Evolutionary conservation across 2,113 vertebrate species (phyloP).

Genomic region (Stercorarius parasiticus): DNA sequence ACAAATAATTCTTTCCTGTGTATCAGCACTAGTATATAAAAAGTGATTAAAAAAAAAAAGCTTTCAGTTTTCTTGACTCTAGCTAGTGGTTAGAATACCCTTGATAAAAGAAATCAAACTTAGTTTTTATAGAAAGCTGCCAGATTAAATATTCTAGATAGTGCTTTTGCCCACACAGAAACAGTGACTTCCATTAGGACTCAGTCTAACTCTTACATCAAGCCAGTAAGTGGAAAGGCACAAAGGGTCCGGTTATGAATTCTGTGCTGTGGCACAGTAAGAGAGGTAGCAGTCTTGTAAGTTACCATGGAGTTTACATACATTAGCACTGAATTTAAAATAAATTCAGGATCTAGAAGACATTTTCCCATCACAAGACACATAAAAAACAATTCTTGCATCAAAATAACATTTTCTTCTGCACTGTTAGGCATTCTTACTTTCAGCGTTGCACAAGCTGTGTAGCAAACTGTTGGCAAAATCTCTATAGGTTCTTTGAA

Average conservation of each 20-base stretch:
- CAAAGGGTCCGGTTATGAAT: not conserved
- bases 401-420: not conserved
- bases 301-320: not conserved
- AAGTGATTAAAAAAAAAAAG: not conserved
- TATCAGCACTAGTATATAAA: not conserved
- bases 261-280: not conserved
- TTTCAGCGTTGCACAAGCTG: slow-evolving; percentile 91
- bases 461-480: slow-evolving; percentile 89
- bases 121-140: not conserved
- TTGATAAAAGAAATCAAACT: not conserved
- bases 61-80: not conserved
- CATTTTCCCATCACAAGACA: not conserved
- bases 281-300: not conserved
- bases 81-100: not conserved
- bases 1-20: not conserved
- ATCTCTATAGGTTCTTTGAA: slow-evolving; percentile 95
- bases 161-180: not conserved
- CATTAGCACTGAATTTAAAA: not conserved
- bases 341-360: not conserved
- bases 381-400: not conserved
- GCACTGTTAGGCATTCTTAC: slow-evolving; percentile 62
- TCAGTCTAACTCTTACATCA: not conserved
- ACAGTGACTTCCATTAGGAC: not conserved
- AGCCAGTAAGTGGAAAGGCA: not conserved
- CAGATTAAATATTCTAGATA: not conserved